Conservation (phyloP, 2,888 invertebrate species). For the Volucella bombylans region DNA sequence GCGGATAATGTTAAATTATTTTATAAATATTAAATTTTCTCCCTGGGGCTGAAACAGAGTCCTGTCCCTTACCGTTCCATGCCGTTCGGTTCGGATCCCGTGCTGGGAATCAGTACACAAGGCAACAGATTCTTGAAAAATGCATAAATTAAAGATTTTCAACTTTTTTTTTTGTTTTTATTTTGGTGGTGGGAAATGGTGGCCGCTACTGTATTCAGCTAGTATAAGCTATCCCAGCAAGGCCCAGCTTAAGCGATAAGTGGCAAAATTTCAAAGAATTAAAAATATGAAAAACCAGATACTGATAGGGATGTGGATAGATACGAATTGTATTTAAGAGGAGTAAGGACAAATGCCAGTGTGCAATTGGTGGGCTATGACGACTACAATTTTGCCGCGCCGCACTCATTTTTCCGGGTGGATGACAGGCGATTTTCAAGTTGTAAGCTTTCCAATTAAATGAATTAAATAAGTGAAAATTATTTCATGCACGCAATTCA, state of each 20-base stretch:
- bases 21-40: conserved; percentile 60
- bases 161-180: conserved; percentile 5
- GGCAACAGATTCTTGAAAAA: conserved; percentile 66
- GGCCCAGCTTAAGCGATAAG: conserved; percentile 64
- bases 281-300: conserved; percentile 16
- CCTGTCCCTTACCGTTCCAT: too few relatives aligned
- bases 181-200: too few relatives aligned
- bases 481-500: conserved; percentile 72
- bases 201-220: not conserved
- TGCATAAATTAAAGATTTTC: conserved; percentile 65
- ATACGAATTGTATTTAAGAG: conserved; percentile 38
- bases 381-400: too few relatives aligned
- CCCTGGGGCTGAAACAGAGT: not conserved
- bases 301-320: conserved; percentile 32
- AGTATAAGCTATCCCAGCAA: conserved; percentile 12
- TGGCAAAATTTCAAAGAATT: conserved; percentile 64
- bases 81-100: not conserved
- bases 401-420: conserved; percentile 60
- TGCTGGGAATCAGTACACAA: conserved; percentile 54
- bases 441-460: conserved; percentile 70
- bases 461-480: conserved; percentile 73
- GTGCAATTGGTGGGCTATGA: not conserved
- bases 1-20: conserved; percentile 65
- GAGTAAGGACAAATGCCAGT: not conserved
- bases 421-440: conserved; percentile 70